A percentile compares a stretch with the other conserved stretches of the same genome.
Evolutionary conservation across 2,797 vertebrate genomes (phyloP).

Genomic region (Morus bassanus): DNA sequence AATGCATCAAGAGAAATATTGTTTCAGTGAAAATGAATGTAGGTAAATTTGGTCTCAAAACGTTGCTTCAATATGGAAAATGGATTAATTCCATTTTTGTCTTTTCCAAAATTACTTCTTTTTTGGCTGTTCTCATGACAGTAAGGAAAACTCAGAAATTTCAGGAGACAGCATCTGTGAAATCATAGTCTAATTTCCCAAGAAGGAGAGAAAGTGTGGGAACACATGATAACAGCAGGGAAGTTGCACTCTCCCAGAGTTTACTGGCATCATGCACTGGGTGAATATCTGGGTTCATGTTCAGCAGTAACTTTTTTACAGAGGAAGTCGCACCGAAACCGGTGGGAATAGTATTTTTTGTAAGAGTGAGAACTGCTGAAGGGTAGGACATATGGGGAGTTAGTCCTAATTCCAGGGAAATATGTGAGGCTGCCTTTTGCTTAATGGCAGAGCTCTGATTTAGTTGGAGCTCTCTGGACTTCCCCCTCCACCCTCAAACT

Average conservation of each 20-base stretch:
- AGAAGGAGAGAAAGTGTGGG: background rate
- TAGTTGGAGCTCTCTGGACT: background rate
- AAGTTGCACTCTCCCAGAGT: background rate
- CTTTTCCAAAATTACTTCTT: background rate
- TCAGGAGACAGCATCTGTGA: background rate
- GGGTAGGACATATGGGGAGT: background rate
- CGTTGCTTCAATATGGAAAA: background rate
- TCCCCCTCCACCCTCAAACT: accelerated
- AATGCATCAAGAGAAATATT: background rate
- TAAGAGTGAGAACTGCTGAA: background rate
- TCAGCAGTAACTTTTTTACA: background rate
- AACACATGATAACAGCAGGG: background rate
- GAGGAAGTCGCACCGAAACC: background rate
- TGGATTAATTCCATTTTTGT: background rate
- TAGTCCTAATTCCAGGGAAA: background rate
- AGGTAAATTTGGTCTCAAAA: background rate
- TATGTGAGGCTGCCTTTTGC: background rate
- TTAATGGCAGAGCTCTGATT: background rate
- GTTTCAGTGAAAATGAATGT: background rate
- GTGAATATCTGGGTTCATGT: background rate
- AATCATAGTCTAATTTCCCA: background rate
- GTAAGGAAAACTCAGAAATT: background rate
- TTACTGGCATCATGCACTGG: background rate
- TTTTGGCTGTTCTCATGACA: background rate
- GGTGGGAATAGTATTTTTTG: background rate